Conservation (phyloP, 1,140 invertebrate genomes). For the Telenomus remus region DNA sequence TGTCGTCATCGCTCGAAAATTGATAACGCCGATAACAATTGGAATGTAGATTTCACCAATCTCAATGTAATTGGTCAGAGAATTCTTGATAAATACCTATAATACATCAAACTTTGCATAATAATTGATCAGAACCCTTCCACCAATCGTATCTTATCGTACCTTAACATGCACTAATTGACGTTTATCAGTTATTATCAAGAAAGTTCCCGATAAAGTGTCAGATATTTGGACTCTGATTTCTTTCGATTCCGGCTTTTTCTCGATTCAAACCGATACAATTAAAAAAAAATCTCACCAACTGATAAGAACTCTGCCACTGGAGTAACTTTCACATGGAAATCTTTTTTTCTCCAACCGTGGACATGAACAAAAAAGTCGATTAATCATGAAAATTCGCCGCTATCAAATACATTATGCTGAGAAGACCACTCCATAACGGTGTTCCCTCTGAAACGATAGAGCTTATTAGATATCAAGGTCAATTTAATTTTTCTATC, state of each 20-base stretch:
- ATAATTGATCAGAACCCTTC: constrained; percentile 10
- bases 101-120: constrained; percentile 29
- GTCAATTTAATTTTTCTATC: constrained; percentile 41
- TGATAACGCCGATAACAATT: constrained; percentile 31
- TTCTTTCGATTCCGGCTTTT: not conserved
- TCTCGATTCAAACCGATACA: too few relatives aligned
- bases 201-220: constrained; percentile 1
- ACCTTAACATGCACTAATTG: constrained; percentile 15
- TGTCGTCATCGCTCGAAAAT: constrained; percentile 11
- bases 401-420: constrained; percentile 8
- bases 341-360: too few relatives aligned
- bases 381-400: not conserved
- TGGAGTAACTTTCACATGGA: too few relatives aligned
- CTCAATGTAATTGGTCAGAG: constrained; percentile 21
- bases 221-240: not conserved
- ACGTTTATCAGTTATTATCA: constrained; percentile 26
- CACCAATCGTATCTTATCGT: constrained; percentile 5
- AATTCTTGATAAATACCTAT: constrained; percentile 27
- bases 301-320: too few relatives aligned
- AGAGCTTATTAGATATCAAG: constrained; percentile 47
- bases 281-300: too few relatives aligned
- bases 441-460: constrained; percentile 36
- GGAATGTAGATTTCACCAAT: constrained; percentile 13
- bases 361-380: too few relatives aligned
- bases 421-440: constrained; percentile 38